A percentile compares a stretch with the other conserved stretches of the same genome.
Evolutionary conservation across 2,888 invertebrate genomes (phyloP).

Genomic region (Alloscopus bannaensis): DNA sequence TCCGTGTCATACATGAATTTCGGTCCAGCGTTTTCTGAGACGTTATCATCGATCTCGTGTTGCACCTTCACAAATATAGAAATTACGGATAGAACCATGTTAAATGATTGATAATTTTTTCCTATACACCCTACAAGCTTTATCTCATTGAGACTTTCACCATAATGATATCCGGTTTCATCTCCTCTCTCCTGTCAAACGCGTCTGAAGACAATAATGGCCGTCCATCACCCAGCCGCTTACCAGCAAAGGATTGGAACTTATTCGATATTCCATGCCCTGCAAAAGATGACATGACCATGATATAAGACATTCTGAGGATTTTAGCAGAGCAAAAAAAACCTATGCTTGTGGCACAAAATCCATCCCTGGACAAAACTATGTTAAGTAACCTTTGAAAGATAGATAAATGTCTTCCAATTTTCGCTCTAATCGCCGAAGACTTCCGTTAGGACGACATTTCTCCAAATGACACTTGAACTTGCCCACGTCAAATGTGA

Average conservation of each 20-base stretch:
- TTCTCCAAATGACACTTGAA: constrained; percentile 60
- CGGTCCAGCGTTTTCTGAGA: constrained; percentile 65
- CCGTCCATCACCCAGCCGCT: too few species aligned
- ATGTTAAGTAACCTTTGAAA: constrained; percentile 66
- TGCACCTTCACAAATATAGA: constrained; percentile 63
- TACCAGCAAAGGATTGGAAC: too few species aligned
- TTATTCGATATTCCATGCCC: too few species aligned
- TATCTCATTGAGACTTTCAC: constrained; percentile 28
- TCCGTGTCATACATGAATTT: constrained; percentile 70
- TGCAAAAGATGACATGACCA: not conserved
- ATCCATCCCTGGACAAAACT: not conserved
- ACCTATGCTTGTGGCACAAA: not conserved
- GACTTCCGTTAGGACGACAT: constrained; percentile 42
- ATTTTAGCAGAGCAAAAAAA: not conserved
- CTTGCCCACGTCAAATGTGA: constrained; percentile 64
- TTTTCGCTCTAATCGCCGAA: constrained; percentile 62
- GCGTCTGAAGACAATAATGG: too few species aligned
- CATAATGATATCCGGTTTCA: too few species aligned
- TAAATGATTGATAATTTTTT: too few species aligned
- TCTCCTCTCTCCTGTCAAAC: too few species aligned
- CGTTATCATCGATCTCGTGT: constrained; percentile 68
- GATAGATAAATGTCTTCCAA: constrained; percentile 68
- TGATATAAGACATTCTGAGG: not conserved
- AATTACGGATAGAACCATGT: not conserved
- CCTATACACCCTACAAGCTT: constrained; percentile 27